Base-by-base conservation (phyloP, 1,140 invertebrate genomes). In the Tetraneura akinire region DNA sequence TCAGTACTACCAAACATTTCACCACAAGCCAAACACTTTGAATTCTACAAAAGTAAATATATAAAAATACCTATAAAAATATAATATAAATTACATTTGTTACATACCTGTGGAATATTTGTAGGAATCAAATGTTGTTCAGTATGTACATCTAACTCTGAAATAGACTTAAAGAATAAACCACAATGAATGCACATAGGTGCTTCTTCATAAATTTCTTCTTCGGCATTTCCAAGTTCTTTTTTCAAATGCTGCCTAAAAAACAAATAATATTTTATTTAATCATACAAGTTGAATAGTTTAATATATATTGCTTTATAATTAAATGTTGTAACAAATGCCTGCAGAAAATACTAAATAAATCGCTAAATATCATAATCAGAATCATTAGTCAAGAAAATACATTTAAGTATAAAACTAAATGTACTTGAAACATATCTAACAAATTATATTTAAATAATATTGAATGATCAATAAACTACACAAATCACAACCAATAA, bases 121-220 rank as follows among this genome's bases (percentile, higher is more conserved):
- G 80, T 37, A 64, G 74, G 49, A 74, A 73, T 14, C 23, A 78
- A 55, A 47, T 83, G 82, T 21, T 81, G 51, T 37, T 82, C 80
- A 3, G 91, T 91, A 85, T 93, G 92, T 21, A 91, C 90, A n/a
- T 92, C 86, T 60, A 94, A 87, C 83, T 92, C 91, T 76, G 92
- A 85, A 32, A 91, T 91, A 84, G 92, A 91, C 26, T 89, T 88
- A 84, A 92, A 93, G 57, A 88, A 89, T 85, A 93, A 91, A 42
- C 92, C 92, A 84, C 92, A 93, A 49, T 91, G 91, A 83, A 90
- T 91, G 84, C 92, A 94, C 80, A 90, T 88, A 81, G 91, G 90
- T 84, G 85, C 85, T 80, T 86, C 83, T 83, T 88, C 82, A 83
- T 86, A 86, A 83, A 88, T 87, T 80, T 86, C 83, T 73, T 84